Conservation (phyloP, 2,113 vertebrate species). For the Sebastes fasciatus region DNA sequence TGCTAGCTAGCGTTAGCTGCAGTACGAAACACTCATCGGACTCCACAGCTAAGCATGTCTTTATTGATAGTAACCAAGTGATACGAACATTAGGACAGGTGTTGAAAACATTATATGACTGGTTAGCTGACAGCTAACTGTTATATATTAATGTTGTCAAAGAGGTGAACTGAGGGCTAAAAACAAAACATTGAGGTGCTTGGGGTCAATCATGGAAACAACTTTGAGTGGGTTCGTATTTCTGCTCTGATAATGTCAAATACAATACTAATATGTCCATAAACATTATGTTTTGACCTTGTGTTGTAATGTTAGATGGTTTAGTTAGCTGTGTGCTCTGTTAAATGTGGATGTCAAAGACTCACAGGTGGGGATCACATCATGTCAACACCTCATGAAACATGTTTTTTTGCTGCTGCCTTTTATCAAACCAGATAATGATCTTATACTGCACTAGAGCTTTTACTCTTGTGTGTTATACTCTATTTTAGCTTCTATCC, state of each 20-base stretch:
- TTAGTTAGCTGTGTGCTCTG: not conserved
- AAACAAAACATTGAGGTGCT: slow-evolving; percentile 59
- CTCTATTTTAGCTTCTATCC: too few species aligned
- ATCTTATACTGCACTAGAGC: too few species aligned
- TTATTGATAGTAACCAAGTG: not conserved
- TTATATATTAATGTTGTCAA: not conserved
- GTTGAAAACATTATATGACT: not conserved
- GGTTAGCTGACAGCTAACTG: too few species aligned
- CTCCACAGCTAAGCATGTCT: not conserved
- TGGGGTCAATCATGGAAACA: not conserved
- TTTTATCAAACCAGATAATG: too few species aligned
- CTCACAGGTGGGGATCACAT: not conserved
- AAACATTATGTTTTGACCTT: not conserved
- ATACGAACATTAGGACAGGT: too few species aligned
- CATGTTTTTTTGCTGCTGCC: too few species aligned
- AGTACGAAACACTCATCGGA: not conserved
- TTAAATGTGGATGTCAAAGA: not conserved
- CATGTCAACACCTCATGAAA: not conserved
- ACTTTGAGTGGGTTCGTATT: not conserved
- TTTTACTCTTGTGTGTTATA: too few species aligned
- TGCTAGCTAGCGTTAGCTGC: slow-evolving; percentile 45
- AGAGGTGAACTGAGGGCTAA: slow-evolving; percentile 28
- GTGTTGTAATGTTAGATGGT: too few species aligned
- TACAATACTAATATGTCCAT: not conserved
- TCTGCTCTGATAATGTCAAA: not conserved